A percentile compares a stretch with the other conserved stretches of the same genome.
Evolutionary conservation across 1,140 invertebrate species (phyloP).

Genomic region (Diplogasteroides magnus): DNA sequence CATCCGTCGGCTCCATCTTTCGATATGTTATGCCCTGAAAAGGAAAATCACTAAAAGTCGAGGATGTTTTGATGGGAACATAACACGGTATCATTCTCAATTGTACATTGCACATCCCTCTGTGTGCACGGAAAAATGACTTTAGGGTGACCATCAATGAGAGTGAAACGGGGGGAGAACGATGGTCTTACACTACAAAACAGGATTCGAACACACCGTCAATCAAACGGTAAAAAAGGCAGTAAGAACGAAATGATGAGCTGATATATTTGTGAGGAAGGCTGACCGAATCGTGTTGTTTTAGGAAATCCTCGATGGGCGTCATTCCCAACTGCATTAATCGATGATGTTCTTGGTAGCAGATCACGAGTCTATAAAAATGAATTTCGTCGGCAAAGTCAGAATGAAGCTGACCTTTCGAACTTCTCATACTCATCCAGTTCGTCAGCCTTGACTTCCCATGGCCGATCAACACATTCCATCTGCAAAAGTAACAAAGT

Average conservation of each 20-base stretch:
- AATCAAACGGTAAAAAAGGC: too few species aligned
- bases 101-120: too few species aligned
- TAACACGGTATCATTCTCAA: too few species aligned
- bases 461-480: slow-evolving; percentile 2
- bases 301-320: slow-evolving; percentile 26
- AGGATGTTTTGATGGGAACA: too few species aligned
- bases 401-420: slow-evolving; percentile 11
- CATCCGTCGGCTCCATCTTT: slow-evolving; percentile 23
- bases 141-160: too few species aligned
- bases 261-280: too few species aligned
- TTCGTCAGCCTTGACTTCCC: neutral
- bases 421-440: slow-evolving; percentile 11
- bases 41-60: too few species aligned
- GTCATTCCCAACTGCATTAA: slow-evolving; percentile 31
- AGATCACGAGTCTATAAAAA: slow-evolving; percentile 5
- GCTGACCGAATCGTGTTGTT: slow-evolving; percentile 18
- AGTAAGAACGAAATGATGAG: too few species aligned
- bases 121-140: too few species aligned
- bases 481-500: neutral
- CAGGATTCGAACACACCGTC: too few species aligned
- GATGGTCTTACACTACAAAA: too few species aligned
- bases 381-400: neutral
- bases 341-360: slow-evolving; percentile 22
- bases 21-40: slow-evolving; percentile 20
- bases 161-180: too few species aligned